These are phyloP conservation scores for Thymelicus acteon DNA, from an alignment of 2,888 invertebrate species.

Conservation along the genomic window DNA sequence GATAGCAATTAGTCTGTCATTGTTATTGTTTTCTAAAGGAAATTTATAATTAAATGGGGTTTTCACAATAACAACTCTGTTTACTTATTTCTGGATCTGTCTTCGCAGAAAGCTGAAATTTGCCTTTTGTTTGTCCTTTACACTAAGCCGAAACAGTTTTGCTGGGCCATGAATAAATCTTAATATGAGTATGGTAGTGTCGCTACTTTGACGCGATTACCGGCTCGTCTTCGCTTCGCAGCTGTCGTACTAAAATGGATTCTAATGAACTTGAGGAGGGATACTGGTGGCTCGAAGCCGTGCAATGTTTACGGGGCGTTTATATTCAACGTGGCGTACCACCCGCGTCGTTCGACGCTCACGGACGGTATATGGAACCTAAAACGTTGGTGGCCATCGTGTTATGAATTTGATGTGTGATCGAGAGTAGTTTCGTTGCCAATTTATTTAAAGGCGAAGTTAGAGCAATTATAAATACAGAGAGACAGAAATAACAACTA, in stretches of 20 bases:
- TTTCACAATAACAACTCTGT: background rate
- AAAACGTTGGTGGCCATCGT: slow-evolving; percentile 25
- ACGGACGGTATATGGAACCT: slow-evolving; percentile 21
- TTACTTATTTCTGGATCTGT: background rate
- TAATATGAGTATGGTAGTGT: slow-evolving; percentile 3
- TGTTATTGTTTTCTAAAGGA: background rate
- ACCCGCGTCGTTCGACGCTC: slow-evolving; percentile 70
- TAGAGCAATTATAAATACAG: slow-evolving; percentile 22
- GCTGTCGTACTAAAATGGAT: slow-evolving; percentile 41
- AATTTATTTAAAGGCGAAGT: slow-evolving; percentile 12
- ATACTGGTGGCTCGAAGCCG: slow-evolving; percentile 57
- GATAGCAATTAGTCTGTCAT: background rate
- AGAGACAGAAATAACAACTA: slow-evolving; percentile 27
- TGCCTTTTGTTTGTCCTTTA: slow-evolving; percentile 5
- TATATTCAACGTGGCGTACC: slow-evolving; percentile 72
- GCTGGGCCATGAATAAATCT: slow-evolving; percentile 31
- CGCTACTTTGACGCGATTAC: slow-evolving; percentile 16
- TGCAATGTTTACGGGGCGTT: slow-evolving; percentile 67
- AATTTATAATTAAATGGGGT: slow-evolving; percentile 4
- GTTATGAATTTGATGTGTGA: slow-evolving; percentile 29
- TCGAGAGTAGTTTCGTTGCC: slow-evolving; percentile 23
- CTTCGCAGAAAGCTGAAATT: no score
- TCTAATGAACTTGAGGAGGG: slow-evolving; percentile 45
- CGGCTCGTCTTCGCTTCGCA: slow-evolving; percentile 33
- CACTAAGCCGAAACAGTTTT: slow-evolving; percentile 15